Base-by-base conservation (phyloP, 2,113 vertebrate genomes). In the Oncorhynchus kisutch region DNA sequence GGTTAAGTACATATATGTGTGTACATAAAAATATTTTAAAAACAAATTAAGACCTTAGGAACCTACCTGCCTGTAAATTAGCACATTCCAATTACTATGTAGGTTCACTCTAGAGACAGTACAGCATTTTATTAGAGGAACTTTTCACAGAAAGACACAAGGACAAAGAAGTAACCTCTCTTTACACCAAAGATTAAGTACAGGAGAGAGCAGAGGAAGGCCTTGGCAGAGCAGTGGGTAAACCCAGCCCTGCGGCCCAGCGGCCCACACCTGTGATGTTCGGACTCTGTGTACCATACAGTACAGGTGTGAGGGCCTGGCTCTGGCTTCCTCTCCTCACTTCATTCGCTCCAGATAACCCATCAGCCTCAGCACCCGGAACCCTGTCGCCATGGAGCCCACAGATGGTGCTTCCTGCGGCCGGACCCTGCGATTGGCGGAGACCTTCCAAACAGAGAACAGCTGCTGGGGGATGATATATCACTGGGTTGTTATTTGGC, bases 391-490 rank as follows among this genome's bases (percentile, higher is more conserved):
- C 77, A 83, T 86, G 85, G 86, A 72, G 80, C 87, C 85, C 83
- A 78, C 89, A 90, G 90, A 91, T 91, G 89, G 90, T 13, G 88
- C 87, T 90, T 92, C 90, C 90, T 88, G 84, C 82, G 86, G 87
- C 83, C 85, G 79, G 79, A 84, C 87, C 71, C 78, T 25, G 78
- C 79, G 87, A 91, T 89, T 92, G 91, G 88, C 83, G 74, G 83
- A 88, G 82, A 79, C 86, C 1, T 84, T 89, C 84, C 85, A 87
- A 90, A 85, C 85, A 74, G 80, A 83, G 86, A 91, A 87, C 91
- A 91, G 89, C 90, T 92, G 90, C 84, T 78, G 86, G 82, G 88
- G 86, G 90, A 88, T 92, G 90, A 92, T 91, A 78, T 86, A 90
- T 91, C 90, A 84, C 86, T 4, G 1, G 81, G 60, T 77, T 54